Evolutionary conservation across 1,140 invertebrate species (phyloP), one percentile per base, ranked within the genome.

Genomic region (Calliphora vicina): DNA sequence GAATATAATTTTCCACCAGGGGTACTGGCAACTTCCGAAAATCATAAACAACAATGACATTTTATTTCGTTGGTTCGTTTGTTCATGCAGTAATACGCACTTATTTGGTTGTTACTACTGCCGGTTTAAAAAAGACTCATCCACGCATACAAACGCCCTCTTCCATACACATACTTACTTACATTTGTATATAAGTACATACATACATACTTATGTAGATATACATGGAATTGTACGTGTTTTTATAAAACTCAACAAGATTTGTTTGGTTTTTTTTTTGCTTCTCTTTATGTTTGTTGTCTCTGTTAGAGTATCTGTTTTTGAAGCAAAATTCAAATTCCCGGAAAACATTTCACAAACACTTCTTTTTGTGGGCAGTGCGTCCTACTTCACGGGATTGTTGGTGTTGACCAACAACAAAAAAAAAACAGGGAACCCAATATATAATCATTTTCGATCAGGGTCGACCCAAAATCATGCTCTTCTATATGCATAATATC

Each of bases 31-130:
- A 87, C 88, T 89, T 89, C 88, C 88, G 88, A 89, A 89, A 87
- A 88, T 87, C 88, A 89, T 89, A 89, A 89, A 89, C 88, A 89
- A 89, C 50, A 80, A 45, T 61, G 76, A 83, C 57, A 80, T 57
- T 72, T 83, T 83, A 74, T 72, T 72, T 42, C 17, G 45, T 80
- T 76, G 29, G 29, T 35, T n/a, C 35, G 74, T 80, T 83, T 80
- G 10, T 25, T 73, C 25, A 50, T 20, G 20, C 45, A 80, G 27
- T 2, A 25, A 67, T 76, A 83, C 81, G 67, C 67, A 76, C 74
- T 43, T 78, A 20, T 78, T 20, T 74, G 72, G 27, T 74, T 74
- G 72, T 74, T 74, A 35, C 50, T 57, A 57, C n/a, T n/a, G n/a
- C n/a, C n/a, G n/a, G n/a, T n/a, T n/a, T n/a, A n/a, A n/a, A n/a